Percentiles rank a stretch among this genome's conserved stretches.
Evolutionary conservation across 2,113 vertebrate species (phyloP).

Genomic region (Ascaphus truei): DNA sequence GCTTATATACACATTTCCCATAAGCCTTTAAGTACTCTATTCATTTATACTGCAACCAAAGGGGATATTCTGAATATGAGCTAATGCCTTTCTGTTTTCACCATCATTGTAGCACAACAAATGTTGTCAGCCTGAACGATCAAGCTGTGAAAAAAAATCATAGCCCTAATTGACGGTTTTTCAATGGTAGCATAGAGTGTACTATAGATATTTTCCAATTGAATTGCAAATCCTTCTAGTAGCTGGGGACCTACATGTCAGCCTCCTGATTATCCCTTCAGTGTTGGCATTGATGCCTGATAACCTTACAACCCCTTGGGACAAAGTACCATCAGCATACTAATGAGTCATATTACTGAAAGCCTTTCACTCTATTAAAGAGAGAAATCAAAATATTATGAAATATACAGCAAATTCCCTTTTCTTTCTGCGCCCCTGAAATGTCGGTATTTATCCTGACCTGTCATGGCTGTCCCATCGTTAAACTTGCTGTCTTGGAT

Average conservation of each 20-base stretch:
- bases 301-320: conserved; percentile 4
- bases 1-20: too few relatives aligned
- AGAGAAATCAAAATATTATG: conserved; percentile 11
- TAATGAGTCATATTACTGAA: background rate
- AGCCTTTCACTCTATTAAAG: background rate
- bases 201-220: background rate
- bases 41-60: background rate
- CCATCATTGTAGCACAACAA: background rate
- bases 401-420: background rate
- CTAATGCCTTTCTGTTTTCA: too few relatives aligned
- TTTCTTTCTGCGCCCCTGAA: background rate
- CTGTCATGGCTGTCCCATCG: too few relatives aligned
- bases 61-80: background rate
- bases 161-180: conserved; percentile 13
- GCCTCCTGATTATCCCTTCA: background rate
- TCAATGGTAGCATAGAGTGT: background rate
- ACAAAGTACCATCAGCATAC: background rate
- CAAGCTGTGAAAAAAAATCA: background rate
- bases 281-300: background rate
- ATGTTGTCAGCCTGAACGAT: background rate
- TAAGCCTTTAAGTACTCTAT: background rate
- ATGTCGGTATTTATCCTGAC: too few relatives aligned
- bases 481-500: background rate
- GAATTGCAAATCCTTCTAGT: conserved; percentile 16
- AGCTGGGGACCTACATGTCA: background rate